Conservation (phyloP, 2,888 invertebrate species). For the Malacosoma neustria region DNA sequence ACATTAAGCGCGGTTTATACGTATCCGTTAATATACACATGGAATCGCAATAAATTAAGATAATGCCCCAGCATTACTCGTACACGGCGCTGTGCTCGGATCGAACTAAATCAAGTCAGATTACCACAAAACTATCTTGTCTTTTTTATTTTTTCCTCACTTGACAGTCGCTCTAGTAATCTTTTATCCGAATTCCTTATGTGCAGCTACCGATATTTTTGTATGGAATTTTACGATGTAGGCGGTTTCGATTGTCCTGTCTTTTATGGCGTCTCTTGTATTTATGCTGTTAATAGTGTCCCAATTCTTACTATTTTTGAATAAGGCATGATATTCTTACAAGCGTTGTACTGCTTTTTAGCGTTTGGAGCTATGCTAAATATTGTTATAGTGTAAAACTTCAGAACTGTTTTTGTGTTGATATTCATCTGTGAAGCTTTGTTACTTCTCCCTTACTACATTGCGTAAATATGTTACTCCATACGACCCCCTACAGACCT, state of each 20-base stretch:
- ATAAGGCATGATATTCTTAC: no score
- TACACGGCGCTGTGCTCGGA: constrained; percentile 2
- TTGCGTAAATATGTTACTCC: no score
- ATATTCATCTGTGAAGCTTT: no score
- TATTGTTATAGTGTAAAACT: no score
- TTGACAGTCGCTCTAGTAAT: not conserved
- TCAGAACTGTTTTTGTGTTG: no score
- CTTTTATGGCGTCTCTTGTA: not conserved
- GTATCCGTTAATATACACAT: not conserved
- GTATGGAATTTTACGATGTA: not conserved
- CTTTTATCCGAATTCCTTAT: not conserved
- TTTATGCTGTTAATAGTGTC: not conserved
- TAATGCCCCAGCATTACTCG: not conserved
- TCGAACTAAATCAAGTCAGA: constrained; percentile 34
- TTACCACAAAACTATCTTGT: constrained; percentile 15
- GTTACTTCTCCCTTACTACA: no score
- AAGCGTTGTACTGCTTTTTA: no score
- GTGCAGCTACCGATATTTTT: not conserved
- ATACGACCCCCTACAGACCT: no score
- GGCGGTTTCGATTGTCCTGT: not conserved
- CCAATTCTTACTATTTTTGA: no score
- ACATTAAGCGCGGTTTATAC: not conserved
- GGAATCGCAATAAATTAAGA: not conserved
- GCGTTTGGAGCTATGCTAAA: no score
- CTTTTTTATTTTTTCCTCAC: not conserved